Evolutionary conservation across 2,888 invertebrate genomes (phyloP), one percentile per base, ranked within the genome.

Genomic region (Caenorhabditis panamensis): DNA sequence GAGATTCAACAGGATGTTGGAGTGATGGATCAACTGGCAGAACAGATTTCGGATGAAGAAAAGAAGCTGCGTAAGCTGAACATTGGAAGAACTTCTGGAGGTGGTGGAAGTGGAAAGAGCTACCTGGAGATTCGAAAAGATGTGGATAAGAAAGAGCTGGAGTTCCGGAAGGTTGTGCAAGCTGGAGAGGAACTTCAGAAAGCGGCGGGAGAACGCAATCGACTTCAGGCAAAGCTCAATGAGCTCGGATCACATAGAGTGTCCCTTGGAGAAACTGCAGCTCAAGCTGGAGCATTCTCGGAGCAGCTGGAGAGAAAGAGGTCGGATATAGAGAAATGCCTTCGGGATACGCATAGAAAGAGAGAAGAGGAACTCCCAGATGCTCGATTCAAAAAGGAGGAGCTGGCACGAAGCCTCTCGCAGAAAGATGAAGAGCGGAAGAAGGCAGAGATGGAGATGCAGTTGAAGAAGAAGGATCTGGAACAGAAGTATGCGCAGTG

Each of bases 1-100:
- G 64, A 47, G n/a, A 37, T 80, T 11, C 80, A 84, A 56, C 53
- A 77, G 4, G 85, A 86, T 41, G 82, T 82, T 4, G 80, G 82
- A 4, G 58, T 84, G 6, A 79, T 84, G 71, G 82, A 86, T 53
- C 37, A 63, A 20, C 59, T 68, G 11, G 64, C 13, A 20, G 36
- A 69, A 13, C 54, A 78, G 24, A 64, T 68, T 1, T 4, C 31
- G 9, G 56, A 56, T 8, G 36, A 80, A 6, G 53, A 62, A 20
- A 36, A 26, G 1, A 31, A 44, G 24, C 53, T 80, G 8, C 56
- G 16, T 11, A 37, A 28, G 0, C 18, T 67, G 37, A n/a, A n/a
- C n/a, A n/a, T n/a, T n/a, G n/a, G n/a, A n/a, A n/a, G n/a, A 5
- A 16, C 24, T 31, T 31, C 31, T 31, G 31, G 31, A 31, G 31